Conservation (phyloP, 2,113 vertebrate species). For the Strix uralensis region DNA sequence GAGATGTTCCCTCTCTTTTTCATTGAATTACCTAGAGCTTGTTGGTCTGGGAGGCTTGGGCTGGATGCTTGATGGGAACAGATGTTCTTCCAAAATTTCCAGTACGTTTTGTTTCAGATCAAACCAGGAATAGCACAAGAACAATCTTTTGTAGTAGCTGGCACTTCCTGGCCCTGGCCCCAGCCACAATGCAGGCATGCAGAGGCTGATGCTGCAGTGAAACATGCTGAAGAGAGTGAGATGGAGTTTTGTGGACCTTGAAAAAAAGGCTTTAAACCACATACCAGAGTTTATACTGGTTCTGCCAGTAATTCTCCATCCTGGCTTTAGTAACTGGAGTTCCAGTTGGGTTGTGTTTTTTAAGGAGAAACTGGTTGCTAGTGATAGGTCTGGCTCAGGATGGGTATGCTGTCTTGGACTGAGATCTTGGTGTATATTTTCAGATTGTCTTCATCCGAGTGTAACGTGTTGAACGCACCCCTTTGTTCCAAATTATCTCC, state of each 20-base stretch:
- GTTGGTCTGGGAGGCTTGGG: not conserved
- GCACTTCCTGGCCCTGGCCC: slow-evolving; percentile 11
- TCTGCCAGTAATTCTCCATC: not conserved
- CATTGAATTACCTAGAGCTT: not conserved
- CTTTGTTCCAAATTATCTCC: not conserved
- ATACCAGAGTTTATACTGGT: not conserved
- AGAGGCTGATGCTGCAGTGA: not conserved
- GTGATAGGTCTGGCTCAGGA: not conserved
- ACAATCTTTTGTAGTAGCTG: slow-evolving; percentile 15
- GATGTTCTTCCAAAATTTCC: slow-evolving; percentile 45
- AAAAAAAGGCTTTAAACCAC: not conserved
- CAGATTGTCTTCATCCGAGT: not conserved
- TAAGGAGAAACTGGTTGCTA: not conserved
- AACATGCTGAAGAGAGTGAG: not conserved
- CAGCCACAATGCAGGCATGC: not conserved
- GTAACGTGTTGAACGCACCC: not conserved
- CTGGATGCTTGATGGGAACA: not conserved
- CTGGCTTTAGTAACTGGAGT: not conserved
- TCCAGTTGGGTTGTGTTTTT: not conserved
- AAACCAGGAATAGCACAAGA: slow-evolving; percentile 13
- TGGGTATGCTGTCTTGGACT: not conserved
- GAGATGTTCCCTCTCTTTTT: not conserved
- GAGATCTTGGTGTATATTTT: not conserved
- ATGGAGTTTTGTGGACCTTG: slow-evolving; percentile 4
- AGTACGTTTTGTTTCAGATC: slow-evolving; percentile 16